Evolutionary conservation across 2,113 vertebrate species (phyloP).

Genomic region (Hepsetus odoe): DNA sequence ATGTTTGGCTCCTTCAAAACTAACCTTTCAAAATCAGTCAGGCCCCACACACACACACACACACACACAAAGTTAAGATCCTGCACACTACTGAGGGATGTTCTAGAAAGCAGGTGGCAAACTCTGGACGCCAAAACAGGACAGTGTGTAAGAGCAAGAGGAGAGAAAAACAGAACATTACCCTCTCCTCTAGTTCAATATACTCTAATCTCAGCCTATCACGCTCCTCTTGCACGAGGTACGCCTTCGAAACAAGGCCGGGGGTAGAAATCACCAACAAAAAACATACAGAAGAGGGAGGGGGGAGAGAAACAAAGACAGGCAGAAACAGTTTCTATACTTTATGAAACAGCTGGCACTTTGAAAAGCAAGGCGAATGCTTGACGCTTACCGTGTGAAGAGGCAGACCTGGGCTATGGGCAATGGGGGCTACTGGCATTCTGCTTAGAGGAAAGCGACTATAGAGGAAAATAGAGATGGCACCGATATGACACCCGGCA

Average conservation of each 20-base stretch:
- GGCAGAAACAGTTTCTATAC: slow-evolving; percentile 24
- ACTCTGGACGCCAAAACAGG: slow-evolving; percentile 66
- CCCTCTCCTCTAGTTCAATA: slow-evolving; percentile 88
- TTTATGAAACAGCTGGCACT: slow-evolving; percentile 5
- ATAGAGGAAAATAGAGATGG: not conserved
- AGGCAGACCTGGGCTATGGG: not conserved
- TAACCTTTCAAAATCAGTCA: no score
- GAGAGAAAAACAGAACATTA: slow-evolving; percentile 75
- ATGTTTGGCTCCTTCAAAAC: no score
- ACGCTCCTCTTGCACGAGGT: slow-evolving; percentile 80
- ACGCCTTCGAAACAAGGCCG: slow-evolving; percentile 81
- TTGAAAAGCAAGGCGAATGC: not conserved
- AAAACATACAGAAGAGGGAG: slow-evolving; percentile 28
- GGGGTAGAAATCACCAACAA: slow-evolving; percentile 65
- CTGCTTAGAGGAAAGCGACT: not conserved
- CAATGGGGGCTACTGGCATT: not conserved
- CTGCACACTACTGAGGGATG: slow-evolving; percentile 62
- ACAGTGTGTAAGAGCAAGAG: slow-evolving; percentile 54
- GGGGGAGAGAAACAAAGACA: slow-evolving; percentile 51
- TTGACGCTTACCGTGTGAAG: not conserved
- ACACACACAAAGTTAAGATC: slow-evolving; percentile 47
- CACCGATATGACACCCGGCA: not conserved
- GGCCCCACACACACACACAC: slow-evolving; percentile 4
- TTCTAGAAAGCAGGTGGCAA: slow-evolving; percentile 69
- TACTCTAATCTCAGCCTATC: slow-evolving; percentile 87